Evolutionary conservation across 2,113 vertebrate species (phyloP).

Genomic region (Sceloporus tristichus): DNA sequence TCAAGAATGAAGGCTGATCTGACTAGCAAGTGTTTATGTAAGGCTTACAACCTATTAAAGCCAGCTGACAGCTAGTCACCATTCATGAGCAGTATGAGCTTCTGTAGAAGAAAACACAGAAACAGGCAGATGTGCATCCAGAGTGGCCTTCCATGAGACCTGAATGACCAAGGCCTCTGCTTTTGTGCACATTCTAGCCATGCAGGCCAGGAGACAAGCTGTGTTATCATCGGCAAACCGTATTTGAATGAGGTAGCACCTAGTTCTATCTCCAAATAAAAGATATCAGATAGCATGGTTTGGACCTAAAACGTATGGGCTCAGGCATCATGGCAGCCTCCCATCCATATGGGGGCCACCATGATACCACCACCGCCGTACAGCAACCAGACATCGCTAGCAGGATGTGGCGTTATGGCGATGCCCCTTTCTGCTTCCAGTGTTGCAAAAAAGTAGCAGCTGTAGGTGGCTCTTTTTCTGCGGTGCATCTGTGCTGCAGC

Average conservation of each 20-base stretch:
- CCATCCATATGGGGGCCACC: too few relatives aligned
- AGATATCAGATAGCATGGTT: too few relatives aligned
- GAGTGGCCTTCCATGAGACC: not conserved
- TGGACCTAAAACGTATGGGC: not conserved
- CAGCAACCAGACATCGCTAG: too few relatives aligned
- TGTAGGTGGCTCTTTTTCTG: too few relatives aligned
- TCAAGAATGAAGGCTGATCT: slow-evolving; percentile 3
- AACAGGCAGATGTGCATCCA: not conserved
- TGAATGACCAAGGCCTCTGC: not conserved
- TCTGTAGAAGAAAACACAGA: not conserved
- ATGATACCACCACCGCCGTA: too few relatives aligned
- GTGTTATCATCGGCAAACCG: not conserved
- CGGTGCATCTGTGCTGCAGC: too few relatives aligned
- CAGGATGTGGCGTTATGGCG: too few relatives aligned
- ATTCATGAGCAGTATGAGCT: slow-evolving; percentile 3
- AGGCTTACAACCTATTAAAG: slow-evolving; percentile 5
- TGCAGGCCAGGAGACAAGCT: not conserved
- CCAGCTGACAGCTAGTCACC: slow-evolving; percentile 1
- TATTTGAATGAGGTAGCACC: not conserved
- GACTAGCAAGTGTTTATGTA: slow-evolving; percentile 21
- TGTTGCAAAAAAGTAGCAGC: too few relatives aligned
- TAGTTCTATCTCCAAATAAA: not conserved
- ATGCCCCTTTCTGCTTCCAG: too few relatives aligned
- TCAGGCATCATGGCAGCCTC: too few relatives aligned
- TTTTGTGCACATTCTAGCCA: not conserved